These are phyloP conservation scores for Hanleya hanleyi DNA, from an alignment of 2,888 invertebrate species.

Conservation along the genomic window DNA sequence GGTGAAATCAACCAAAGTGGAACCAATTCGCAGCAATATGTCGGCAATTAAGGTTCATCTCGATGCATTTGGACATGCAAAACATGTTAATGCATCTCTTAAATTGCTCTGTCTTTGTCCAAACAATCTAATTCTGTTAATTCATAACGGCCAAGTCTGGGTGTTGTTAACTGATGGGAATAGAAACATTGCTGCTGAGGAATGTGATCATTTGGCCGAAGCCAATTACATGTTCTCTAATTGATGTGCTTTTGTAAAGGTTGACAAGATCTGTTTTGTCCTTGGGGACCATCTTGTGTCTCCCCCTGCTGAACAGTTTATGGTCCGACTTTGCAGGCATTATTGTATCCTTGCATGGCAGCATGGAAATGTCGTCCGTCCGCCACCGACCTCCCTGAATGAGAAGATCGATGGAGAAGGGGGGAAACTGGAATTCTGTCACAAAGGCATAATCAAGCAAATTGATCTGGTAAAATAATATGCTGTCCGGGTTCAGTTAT, in stretches of 20 bases:
- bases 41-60: too few relatives aligned
- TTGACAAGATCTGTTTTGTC: not conserved
- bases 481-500: slow-evolving; percentile 4
- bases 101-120: too few relatives aligned
- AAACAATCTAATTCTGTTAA: too few relatives aligned
- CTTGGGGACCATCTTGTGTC: not conserved
- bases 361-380: not conserved
- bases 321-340: not conserved
- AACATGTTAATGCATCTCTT: too few relatives aligned
- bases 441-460: slow-evolving; percentile 11
- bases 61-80: too few relatives aligned
- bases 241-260: slow-evolving; percentile 1
- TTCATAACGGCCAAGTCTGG: too few relatives aligned
- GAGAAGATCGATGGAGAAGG: not conserved
- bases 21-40: too few relatives aligned
- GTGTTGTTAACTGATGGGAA: too few relatives aligned
- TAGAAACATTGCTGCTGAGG: too few relatives aligned
- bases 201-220: not conserved
- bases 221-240: slow-evolving; percentile 3
- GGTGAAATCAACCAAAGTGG: too few relatives aligned
- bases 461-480: slow-evolving; percentile 8
- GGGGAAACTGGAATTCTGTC: slow-evolving; percentile 1
- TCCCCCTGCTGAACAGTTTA: not conserved
- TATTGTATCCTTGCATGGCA: not conserved
- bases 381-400: not conserved